Evolutionary conservation across 2,888 invertebrate species (phyloP), one percentile per base, ranked within the genome.

Genomic region (Tetragnatha montana): DNA sequence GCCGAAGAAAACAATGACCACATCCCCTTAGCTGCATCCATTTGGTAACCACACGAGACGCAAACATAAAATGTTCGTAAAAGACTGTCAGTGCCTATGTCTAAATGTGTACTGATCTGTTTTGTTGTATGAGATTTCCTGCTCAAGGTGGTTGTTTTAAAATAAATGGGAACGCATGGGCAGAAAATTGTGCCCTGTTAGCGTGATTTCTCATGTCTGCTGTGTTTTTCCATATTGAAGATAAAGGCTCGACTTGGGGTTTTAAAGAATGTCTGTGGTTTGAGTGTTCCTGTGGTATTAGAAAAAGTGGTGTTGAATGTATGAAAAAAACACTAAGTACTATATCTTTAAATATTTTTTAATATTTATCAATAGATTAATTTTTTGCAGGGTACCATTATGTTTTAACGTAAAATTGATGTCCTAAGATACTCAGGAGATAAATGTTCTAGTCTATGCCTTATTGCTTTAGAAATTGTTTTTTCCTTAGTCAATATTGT

Each of bases 61-160:
- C 22, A 22, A 60, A 49, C 19, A 17, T 73, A 78, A 73, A 81
- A 83, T 49, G 21, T 80, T 70, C 83, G 68, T 70, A 35, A 50
- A 21, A 51, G 69, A 81, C 49, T 83, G 84, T 78, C 71, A 86
- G 89, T 89, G 89, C 89, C 89, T 89, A 89, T 85, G 76, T 74
- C 51, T 49, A 75, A 60, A 84, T 80, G 69, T 70, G 22, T 79
- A 22, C 21, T 73, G n/a, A 74, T 69, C 83, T 50, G 49, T 81
- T 17, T 17, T 22, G 17, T 17, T 60, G 51, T 35, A 35, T 82
- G 78, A 74, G 35, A 74, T 70, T 74, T 88, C 50, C 83, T 89
- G 84, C 89, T 88, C 88, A 88, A 88, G 69, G n/a, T 19, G 68
- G 75, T 50, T 51, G 35, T 83, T 85, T 85, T 85, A 70, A 79